phyloP scores from a whole-genome alignment of 2,888 invertebrate species.

The Lithophane semibrunnea region DNA sequence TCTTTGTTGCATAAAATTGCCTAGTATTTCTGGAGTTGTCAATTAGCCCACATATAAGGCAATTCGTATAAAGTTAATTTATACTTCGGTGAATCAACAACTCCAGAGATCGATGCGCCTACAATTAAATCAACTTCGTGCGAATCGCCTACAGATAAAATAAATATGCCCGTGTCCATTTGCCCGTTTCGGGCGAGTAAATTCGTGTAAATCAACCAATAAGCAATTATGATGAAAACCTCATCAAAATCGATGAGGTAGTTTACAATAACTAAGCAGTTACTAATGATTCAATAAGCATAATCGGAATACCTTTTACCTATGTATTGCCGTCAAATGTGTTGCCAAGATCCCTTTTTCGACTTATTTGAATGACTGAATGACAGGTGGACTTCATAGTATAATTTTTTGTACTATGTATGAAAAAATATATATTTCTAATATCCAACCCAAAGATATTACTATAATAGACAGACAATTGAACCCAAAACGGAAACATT shows the following conservation, averaged over 20 bases:
- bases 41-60: too few relatives aligned
- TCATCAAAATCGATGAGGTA: not conserved
- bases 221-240: not conserved
- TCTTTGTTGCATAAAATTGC: too few relatives aligned
- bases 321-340: not conserved
- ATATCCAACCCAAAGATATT: not conserved
- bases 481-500: conserved; percentile 22
- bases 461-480: conserved; percentile 5
- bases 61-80: too few relatives aligned
- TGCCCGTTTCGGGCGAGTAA: too few relatives aligned
- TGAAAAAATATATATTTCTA: not conserved
- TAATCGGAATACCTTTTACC: not conserved
- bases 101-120: too few relatives aligned
- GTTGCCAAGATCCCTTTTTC: not conserved
- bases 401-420: not conserved
- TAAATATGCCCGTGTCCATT: too few relatives aligned
- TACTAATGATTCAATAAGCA: not conserved
- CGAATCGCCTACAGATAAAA: too few relatives aligned
- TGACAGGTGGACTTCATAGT: not conserved
- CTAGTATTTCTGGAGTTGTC: too few relatives aligned
- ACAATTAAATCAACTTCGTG: too few relatives aligned
- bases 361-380: not conserved
- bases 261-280: not conserved
- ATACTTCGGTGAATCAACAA: too few relatives aligned
- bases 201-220: too few relatives aligned